phyloP scores from a whole-genome alignment of 92 coral and sea anemone genomes.

The Epizoanthus fatuus region DNA sequence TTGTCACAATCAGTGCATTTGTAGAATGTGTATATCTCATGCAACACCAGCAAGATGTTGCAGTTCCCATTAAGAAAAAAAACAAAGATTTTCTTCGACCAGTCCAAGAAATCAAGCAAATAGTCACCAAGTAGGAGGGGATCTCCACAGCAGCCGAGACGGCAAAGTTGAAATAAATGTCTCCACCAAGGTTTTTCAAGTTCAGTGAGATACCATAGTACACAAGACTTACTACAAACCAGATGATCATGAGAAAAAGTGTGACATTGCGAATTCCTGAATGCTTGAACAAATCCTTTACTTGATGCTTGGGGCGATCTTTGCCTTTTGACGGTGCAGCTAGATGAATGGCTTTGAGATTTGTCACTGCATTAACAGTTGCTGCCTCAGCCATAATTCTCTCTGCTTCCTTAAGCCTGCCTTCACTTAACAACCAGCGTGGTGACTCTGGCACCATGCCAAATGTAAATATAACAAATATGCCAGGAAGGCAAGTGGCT shows the following conservation, averaged over 20 bases:
- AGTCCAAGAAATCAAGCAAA: slow-evolving; percentile 52
- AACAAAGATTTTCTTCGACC: slow-evolving; percentile 75
- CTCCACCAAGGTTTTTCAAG: slow-evolving; percentile 72
- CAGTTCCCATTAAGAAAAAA: slow-evolving; percentile 53
- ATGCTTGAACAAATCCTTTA: slow-evolving; percentile 48
- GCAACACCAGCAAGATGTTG: slow-evolving; percentile 66
- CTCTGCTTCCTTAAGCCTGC: slow-evolving; percentile 69
- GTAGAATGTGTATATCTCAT: slow-evolving; percentile 36
- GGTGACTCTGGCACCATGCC: slow-evolving; percentile 65
- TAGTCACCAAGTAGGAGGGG: slow-evolving; percentile 67
- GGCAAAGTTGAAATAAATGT: slow-evolving; percentile 74
- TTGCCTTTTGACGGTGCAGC: slow-evolving; percentile 18
- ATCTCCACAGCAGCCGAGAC: slow-evolving; percentile 68
- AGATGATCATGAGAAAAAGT: slow-evolving; percentile 60
- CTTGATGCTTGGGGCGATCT: slow-evolving; percentile 29
- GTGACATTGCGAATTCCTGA: slow-evolving; percentile 46
- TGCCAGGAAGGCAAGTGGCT: slow-evolving; percentile 37
- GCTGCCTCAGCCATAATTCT: slow-evolving; percentile 55
- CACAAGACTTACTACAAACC: slow-evolving; percentile 62
- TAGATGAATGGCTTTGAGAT: slow-evolving; percentile 35
- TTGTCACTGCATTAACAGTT: slow-evolving; percentile 34
- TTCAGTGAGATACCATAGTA: slow-evolving; percentile 81
- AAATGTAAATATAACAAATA: slow-evolving; percentile 43
- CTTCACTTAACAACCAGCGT: slow-evolving; percentile 63
- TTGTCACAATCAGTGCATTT: slow-evolving; percentile 34